Conservation (phyloP, 2,797 vertebrate genomes). For the Acipenser oxyrinchus region DNA sequence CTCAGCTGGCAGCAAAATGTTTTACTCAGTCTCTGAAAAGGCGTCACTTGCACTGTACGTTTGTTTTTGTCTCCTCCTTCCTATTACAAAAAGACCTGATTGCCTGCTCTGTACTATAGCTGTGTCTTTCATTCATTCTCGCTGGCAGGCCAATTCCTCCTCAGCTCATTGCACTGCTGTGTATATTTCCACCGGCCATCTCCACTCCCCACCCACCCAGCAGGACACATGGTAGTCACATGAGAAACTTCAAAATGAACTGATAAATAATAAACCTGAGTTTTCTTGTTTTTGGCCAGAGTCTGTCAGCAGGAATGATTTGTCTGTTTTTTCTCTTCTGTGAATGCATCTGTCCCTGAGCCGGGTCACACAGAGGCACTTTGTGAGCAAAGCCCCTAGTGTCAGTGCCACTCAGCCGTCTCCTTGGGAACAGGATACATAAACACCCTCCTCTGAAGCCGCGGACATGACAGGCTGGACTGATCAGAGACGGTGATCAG, state of each 20-base stretch:
- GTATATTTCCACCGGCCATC: neutral
- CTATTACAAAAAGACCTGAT: neutral
- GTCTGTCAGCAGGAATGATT: too few species aligned
- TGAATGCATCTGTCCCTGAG: too few species aligned
- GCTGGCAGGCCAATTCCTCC: slow-evolving; percentile 9
- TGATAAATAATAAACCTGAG: slow-evolving; percentile 7
- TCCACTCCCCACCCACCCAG: neutral
- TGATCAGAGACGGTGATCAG: too few species aligned
- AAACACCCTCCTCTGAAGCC: too few species aligned
- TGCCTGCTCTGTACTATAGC: neutral
- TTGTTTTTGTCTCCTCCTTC: neutral
- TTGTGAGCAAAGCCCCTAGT: too few species aligned
- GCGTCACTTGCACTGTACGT: neutral
- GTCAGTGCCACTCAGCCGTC: too few species aligned
- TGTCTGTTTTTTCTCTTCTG: too few species aligned
- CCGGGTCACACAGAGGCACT: too few species aligned
- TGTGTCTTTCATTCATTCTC: neutral
- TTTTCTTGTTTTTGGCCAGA: too few species aligned
- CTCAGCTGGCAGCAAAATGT: neutral
- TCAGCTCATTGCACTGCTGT: neutral
- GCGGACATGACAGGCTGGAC: too few species aligned
- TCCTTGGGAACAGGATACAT: too few species aligned
- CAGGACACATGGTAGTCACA: neutral
- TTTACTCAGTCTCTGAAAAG: neutral
- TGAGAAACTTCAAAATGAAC: neutral